phyloP scores from a whole-genome alignment of 2,113 vertebrate genomes.

The Hippopotamus amphibius region DNA sequence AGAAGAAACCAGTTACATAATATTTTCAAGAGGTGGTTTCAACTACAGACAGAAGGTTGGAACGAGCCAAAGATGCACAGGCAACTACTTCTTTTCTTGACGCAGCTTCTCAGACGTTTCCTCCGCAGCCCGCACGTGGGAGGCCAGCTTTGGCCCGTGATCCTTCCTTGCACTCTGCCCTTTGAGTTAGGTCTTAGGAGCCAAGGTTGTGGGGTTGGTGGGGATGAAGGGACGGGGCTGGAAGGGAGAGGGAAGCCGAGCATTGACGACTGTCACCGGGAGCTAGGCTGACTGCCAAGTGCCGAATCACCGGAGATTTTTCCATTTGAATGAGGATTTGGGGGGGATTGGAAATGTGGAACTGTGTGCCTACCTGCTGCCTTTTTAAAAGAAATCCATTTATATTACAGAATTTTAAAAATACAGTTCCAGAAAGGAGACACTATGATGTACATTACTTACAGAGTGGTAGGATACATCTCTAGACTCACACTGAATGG shows the following conservation, averaged over 20 bases:
- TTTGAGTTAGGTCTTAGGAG: neutral
- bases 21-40: neutral
- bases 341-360: neutral
- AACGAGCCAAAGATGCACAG: neutral
- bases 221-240: neutral
- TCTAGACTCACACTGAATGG: neutral
- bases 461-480: neutral
- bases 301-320: neutral
- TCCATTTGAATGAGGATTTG: neutral
- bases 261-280: neutral
- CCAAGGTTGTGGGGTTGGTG: neutral
- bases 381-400: neutral
- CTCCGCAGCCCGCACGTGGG: fast-evolving
- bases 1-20: neutral
- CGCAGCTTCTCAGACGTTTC: neutral
- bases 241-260: neutral
- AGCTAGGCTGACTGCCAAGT: neutral
- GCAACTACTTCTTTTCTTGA: neutral
- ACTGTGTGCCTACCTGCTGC: neutral
- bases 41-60: neutral
- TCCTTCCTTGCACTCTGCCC: neutral
- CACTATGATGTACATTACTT: neutral
- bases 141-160: neutral
- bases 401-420: neutral
- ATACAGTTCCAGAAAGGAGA: neutral